Evolutionary conservation across 1,140 invertebrate genomes (phyloP).

Genomic region (Scaptomyza graminum): DNA sequence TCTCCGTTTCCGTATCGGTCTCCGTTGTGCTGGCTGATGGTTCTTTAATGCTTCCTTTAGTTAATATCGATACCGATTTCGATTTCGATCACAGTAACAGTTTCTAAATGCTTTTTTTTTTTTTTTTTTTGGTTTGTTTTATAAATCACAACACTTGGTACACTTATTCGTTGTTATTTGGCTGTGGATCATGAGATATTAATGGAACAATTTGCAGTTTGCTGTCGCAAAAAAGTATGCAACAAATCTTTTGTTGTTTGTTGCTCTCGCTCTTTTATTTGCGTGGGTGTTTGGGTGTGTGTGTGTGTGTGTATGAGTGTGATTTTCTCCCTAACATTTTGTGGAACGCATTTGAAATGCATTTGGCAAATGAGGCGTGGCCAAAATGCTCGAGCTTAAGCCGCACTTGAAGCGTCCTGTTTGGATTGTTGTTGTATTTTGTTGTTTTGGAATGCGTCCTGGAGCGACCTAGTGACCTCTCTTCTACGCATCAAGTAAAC

Average conservation of each 20-base stretch:
- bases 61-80: slow-evolving; percentile 31
- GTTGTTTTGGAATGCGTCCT: slow-evolving; percentile 54
- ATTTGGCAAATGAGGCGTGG: slow-evolving; percentile 71
- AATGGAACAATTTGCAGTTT: slow-evolving; percentile 73
- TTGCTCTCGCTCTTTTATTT: slow-evolving; percentile 9
- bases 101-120: neutral
- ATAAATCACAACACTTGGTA: slow-evolving; percentile 26
- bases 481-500: slow-evolving; percentile 48
- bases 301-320: slow-evolving; percentile 19
- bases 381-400: slow-evolving; percentile 50
- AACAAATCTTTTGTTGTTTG: slow-evolving; percentile 48
- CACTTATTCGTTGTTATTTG: slow-evolving; percentile 33
- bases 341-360: slow-evolving; percentile 76
- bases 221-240: slow-evolving; percentile 41
- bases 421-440: neutral
- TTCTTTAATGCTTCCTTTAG: slow-evolving; percentile 17
- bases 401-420: slow-evolving; percentile 24
- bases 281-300: slow-evolving; percentile 2
- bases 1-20: slow-evolving; percentile 74
- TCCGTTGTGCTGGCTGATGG: slow-evolving; percentile 68
- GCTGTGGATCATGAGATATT: slow-evolving; percentile 30
- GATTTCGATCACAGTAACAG: neutral
- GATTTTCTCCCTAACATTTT: slow-evolving; percentile 28
- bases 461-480: slow-evolving; percentile 77
- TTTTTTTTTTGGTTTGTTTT: neutral